phyloP scores from a whole-genome alignment of 1,140 invertebrate genomes.

The Drosophila kepulauana region DNA sequence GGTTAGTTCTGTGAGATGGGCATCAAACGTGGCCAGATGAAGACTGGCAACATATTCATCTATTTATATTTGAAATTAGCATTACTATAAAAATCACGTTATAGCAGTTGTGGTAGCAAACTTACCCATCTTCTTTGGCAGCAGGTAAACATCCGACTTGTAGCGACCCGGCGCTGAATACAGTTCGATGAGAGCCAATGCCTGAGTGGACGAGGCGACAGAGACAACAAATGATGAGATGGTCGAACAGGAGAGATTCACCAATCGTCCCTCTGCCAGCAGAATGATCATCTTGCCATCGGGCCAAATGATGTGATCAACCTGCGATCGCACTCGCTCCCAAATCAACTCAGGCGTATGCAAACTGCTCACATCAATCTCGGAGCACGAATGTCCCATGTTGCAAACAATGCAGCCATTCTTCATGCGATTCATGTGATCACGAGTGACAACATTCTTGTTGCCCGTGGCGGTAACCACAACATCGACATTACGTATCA shows the following conservation, averaged over 20 bases:
- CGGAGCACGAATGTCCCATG: conserved; percentile 99
- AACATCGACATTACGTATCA: conserved; percentile 95
- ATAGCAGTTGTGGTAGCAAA: conserved; percentile 36
- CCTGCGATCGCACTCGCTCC: conserved; percentile 98
- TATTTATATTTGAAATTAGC: conserved; percentile 6
- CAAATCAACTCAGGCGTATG: conserved; percentile 97
- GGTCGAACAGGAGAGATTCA: conserved; percentile 98
- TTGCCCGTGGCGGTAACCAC: conserved; percentile 98
- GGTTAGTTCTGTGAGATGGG: conserved; percentile 96
- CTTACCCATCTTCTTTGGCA: conserved; percentile 99
- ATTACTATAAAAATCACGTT: background rate
- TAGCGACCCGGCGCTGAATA: conserved; percentile 96
- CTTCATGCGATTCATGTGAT: conserved; percentile 98
- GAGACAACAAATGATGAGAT: conserved; percentile 98
- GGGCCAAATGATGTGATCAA: conserved; percentile 98
- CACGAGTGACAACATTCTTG: conserved; percentile 96
- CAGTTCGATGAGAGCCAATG: conserved; percentile 97
- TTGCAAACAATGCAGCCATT: conserved; percentile 98
- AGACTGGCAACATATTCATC: conserved; percentile 86
- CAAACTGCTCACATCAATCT: conserved; percentile 98
- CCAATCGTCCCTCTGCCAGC: conserved; percentile 96
- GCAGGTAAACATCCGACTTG: conserved; percentile 97
- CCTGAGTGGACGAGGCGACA: conserved; percentile 97
- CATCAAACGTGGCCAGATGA: conserved; percentile 98
- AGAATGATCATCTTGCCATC: conserved; percentile 96